phyloP scores from a whole-genome alignment of 2,113 vertebrate genomes.

The Hystrix brachyura region DNA sequence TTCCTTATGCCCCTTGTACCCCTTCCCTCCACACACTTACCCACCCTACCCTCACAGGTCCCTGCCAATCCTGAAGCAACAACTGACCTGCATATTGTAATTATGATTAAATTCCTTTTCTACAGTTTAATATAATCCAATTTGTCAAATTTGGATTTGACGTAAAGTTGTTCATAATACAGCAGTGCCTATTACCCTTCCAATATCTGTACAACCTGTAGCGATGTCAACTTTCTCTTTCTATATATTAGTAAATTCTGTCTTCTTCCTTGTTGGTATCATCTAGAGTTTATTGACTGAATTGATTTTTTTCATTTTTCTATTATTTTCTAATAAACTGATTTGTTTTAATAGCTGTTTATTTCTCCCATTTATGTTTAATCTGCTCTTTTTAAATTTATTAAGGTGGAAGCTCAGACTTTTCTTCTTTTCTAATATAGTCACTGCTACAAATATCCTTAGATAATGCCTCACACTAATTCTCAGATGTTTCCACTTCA shows the following conservation, averaged over 20 bases:
- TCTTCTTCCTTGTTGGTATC: neutral
- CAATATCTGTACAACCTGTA: neutral
- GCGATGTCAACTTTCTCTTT: neutral
- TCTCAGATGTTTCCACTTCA: neutral
- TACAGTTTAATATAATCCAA: neutral
- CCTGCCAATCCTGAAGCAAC: neutral
- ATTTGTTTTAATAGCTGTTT: conserved; percentile 12
- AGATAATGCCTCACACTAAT: neutral
- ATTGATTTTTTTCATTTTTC: neutral
- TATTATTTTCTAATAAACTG: neutral
- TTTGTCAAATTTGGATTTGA: neutral
- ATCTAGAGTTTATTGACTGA: neutral
- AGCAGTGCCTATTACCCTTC: neutral
- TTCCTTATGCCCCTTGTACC: neutral
- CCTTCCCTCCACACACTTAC: too few species aligned
- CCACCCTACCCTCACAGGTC: neutral
- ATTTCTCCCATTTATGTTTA: neutral
- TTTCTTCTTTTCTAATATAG: neutral
- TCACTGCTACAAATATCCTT: neutral
- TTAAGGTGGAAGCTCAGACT: neutral
- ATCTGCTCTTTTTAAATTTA: neutral
- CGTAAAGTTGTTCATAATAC: neutral
- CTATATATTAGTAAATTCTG: neutral
- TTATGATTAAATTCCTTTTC: neutral
- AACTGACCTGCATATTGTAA: neutral